A percentile compares a stretch with the other conserved stretches of the same genome.
phyloP scores from a whole-genome alignment of 2,888 invertebrate species.

The Himalopsyche japonica region DNA sequence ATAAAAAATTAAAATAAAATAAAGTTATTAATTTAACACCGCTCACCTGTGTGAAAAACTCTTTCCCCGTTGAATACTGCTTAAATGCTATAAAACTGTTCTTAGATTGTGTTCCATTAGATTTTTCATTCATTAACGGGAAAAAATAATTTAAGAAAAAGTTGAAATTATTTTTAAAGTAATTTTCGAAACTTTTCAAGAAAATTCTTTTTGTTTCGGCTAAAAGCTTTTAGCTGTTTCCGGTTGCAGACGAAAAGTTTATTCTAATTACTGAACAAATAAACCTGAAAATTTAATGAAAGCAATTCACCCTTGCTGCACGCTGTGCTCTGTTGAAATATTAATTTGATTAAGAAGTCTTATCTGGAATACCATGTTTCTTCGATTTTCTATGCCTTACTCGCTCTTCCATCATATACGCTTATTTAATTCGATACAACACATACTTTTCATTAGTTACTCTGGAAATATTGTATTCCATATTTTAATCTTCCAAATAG shows the following conservation, averaged over 20 bases:
- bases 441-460: too few relatives aligned
- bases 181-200: not conserved
- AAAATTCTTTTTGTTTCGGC: conserved; percentile 25
- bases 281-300: conserved; percentile 1
- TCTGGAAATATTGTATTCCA: too few relatives aligned
- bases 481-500: too few relatives aligned
- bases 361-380: not conserved
- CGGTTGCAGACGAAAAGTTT: conserved; percentile 12
- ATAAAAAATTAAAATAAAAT: too few relatives aligned
- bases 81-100: not conserved
- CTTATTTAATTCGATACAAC: too few relatives aligned
- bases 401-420: too few relatives aligned
- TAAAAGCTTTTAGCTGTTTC: conserved; percentile 37
- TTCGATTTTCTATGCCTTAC: not conserved
- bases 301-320: not conserved
- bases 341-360: not conserved
- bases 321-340: not conserved
- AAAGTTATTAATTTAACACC: too few relatives aligned
- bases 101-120: not conserved
- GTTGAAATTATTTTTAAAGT: not conserved
- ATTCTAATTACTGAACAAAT: conserved; percentile 12
- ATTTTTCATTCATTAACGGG: conserved; percentile 1
- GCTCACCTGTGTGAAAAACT: too few relatives aligned
- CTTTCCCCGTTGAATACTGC: not conserved
- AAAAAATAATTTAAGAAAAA: not conserved